These are phyloP conservation scores for Semicossyphus pulcher DNA, from an alignment of 2,113 vertebrate species.

Conservation along the genomic window DNA sequence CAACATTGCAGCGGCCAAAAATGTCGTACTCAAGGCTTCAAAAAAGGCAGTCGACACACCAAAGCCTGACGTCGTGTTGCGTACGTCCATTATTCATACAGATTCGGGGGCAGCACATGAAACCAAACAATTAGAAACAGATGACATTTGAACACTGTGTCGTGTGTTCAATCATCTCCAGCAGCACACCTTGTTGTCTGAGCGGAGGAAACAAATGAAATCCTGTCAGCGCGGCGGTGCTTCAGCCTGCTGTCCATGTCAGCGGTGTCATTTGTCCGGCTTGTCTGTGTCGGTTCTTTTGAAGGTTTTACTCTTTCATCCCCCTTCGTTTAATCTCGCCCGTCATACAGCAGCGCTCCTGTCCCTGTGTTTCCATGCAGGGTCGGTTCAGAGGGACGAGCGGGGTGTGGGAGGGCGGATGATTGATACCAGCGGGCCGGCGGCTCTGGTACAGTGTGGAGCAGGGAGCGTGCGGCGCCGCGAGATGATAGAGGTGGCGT, in stretches of 20 bases:
- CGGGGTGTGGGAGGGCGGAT: constrained; percentile 63
- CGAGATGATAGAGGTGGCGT: constrained; percentile 58
- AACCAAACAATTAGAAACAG: constrained; percentile 25
- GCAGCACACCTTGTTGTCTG: constrained; percentile 21
- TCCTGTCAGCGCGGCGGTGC: constrained; percentile 23
- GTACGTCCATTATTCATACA: too few species aligned
- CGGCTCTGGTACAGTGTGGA: constrained; percentile 37
- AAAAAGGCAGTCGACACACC: too few species aligned
- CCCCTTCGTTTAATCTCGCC: constrained; percentile 60
- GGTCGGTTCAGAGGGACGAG: constrained; percentile 52
- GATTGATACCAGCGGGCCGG: constrained; percentile 68
- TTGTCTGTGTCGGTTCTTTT: constrained; percentile 51
- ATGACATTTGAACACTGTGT: constrained; percentile 22
- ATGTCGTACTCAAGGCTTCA: too few species aligned
- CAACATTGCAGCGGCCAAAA: too few species aligned
- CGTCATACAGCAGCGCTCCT: constrained; percentile 38
- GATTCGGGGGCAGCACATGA: constrained; percentile 3
- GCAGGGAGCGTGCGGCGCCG: constrained; percentile 29
- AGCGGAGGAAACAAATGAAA: constrained; percentile 54
- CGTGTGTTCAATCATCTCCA: constrained; percentile 26
- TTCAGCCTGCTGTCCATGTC: constrained; percentile 42
- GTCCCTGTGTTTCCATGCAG: constrained; percentile 47
- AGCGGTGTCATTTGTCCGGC: constrained; percentile 34
- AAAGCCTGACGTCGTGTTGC: too few species aligned
- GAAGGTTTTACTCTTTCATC: constrained; percentile 74